phyloP scores from a whole-genome alignment of 2,888 invertebrate genomes.

The Linnaemya vulpina region DNA sequence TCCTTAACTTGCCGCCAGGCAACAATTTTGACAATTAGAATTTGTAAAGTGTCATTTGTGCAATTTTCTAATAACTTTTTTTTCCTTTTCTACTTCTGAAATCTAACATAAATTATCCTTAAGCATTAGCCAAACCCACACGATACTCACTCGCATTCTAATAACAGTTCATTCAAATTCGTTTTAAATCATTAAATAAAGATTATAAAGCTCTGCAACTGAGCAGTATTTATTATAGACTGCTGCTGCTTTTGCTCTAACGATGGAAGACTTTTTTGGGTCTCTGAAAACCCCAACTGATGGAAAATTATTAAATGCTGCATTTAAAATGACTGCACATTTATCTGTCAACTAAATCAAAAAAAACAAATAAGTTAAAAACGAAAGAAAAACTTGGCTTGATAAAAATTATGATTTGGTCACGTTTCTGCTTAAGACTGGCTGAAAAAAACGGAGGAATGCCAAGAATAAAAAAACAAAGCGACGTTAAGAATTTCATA shows the following conservation, averaged over 20 bases:
- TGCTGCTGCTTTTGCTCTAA: not conserved
- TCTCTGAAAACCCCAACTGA: not conserved
- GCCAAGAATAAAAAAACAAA: slow-evolving; percentile 23
- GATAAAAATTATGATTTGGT: slow-evolving; percentile 72
- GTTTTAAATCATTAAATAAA: slow-evolving; percentile 66
- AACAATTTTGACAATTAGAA: slow-evolving; percentile 46
- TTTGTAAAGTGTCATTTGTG: slow-evolving; percentile 55
- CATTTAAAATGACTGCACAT: slow-evolving; percentile 41
- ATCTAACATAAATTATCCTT: slow-evolving; percentile 61
- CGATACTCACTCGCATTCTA: not conserved
- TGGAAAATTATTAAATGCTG: slow-evolving; percentile 33
- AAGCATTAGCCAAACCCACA: slow-evolving; percentile 56
- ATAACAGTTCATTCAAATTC: slow-evolving; percentile 38
- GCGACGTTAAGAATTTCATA: slow-evolving; percentile 48
- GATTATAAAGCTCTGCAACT: slow-evolving; percentile 56
- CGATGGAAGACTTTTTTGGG: slow-evolving; percentile 18
- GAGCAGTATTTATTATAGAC: not conserved
- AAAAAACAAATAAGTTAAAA: not conserved
- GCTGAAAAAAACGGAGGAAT: slow-evolving; percentile 13
- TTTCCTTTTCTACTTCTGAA: not conserved
- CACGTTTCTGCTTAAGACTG: slow-evolving; percentile 69
- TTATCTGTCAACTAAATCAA: slow-evolving; percentile 9
- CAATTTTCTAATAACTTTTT: slow-evolving; percentile 15
- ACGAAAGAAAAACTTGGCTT: slow-evolving; percentile 11
- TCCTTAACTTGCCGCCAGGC: too few relatives aligned